Evolutionary conservation across 1,140 invertebrate species (phyloP), one percentile per base, ranked within the genome.

Genomic region (Lepidurus arcticus): DNA sequence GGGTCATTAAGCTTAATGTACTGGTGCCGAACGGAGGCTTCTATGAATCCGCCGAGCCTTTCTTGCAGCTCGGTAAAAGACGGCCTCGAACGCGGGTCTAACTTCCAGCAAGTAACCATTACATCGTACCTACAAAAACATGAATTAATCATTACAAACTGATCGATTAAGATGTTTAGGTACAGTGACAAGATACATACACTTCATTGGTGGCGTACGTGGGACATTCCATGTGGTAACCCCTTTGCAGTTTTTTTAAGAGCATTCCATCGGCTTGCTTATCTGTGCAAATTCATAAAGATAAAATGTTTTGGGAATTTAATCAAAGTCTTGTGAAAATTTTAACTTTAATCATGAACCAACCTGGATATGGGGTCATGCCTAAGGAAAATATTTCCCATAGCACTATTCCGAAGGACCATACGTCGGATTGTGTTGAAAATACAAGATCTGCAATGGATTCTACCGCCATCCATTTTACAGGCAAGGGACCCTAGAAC

Each of bases 1-100:
- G 90, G 89, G n/a, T 91, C 88, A 82, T 95, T 95, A n/a, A 96
- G 83, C 79, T 94, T 92, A 11, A 95, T 88, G 83, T 95, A 96
- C 83, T 94, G 90, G 92, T 94, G 84, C 5, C 89, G 90, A 0
- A 94, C 90, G 83, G 90, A 92, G 78, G 94, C 92, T 82, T 95
- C 92, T 34, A 97, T 86, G 82, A 95, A 89, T 42, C 88, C 86
- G 34, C 93, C 94, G 73, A 97, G 89, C 13, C 86, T 87, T 73
- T 92, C 88, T 34, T 91, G 90, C 45, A 97, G 86, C 80, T 91
- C 88, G 8, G 88, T 87, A 83, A 97, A 97, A 42, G 90, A 87
- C 1, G 96, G 95, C 78, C 95, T 85, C 13, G 88, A 83, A 1
- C 88, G 88, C 1, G 95, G 93, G 80, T 92, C 91, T 2, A 89